Base-by-base conservation (phyloP, 2,797 vertebrate species). In the Sebastes steindachneri region DNA sequence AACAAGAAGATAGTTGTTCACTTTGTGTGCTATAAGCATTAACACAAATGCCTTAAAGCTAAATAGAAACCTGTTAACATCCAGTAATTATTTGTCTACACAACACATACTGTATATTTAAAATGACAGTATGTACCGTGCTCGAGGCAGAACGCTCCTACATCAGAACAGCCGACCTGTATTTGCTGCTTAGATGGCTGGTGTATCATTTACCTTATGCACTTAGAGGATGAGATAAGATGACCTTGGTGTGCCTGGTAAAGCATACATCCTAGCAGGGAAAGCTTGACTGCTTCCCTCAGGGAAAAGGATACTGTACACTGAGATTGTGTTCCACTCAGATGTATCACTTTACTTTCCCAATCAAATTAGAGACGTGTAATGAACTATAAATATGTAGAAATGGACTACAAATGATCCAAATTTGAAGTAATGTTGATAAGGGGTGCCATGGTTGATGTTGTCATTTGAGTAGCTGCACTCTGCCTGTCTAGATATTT, bases 371-470 rank as follows among this genome's bases (percentile, higher is more conserved):
- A 96, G 87, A 86, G 83, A 88, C 63, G 7, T 90, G 88, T 95
- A 95, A 95, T 95, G 91, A 95, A 94, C 94, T 94, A 94, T 95
- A 95, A 94, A 95, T 95, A 95, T 95, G 92, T 94, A 94, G 93
- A 95, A 95, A 96, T 96, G 93, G 94, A 94, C 95, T 95, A 84
- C 86, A 92, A 91, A 95, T 94, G 92, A 93, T 95, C 91, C 89
- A 93, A 90, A 92, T 93, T 92, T 93, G 87, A 92, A 94, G 85
- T 95, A 90, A 95, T 92, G 89, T 91, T 93, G 89, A 94, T 94
- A 88, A 90, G 85, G 78, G 78, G 89, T 88, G 87, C 85, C 84
- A 79, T 83, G 80, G 85, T 75, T 90, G 86, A 85, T 92, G 92
- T 87, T 93, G 94, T 95, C 94, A 95, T 94, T 89, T 73, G 94